Percentiles rank a stretch among this genome's conserved stretches.
phyloP scores from a whole-genome alignment of 2,888 invertebrate species.

The Plutella xylostella region DNA sequence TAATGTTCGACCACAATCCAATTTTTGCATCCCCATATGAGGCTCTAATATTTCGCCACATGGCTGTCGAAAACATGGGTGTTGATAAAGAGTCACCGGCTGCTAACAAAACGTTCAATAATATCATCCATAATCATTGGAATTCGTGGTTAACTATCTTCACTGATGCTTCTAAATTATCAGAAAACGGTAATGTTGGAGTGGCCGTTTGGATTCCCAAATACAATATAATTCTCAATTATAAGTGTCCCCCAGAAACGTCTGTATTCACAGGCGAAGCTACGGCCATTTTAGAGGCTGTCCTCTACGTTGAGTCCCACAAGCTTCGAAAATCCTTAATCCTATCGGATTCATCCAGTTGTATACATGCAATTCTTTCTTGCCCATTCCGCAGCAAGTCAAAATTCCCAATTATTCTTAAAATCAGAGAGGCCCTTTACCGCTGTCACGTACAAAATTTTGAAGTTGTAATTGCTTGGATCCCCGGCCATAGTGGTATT shows the following conservation, averaged over 20 bases:
- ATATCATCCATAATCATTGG: too few relatives aligned
- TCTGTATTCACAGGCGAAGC: neutral
- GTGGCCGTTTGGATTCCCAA: neutral
- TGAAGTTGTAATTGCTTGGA: neutral
- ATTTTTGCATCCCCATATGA: too few relatives aligned
- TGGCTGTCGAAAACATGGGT: too few relatives aligned
- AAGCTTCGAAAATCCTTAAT: neutral
- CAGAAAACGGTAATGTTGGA: neutral
- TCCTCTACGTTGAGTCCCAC: neutral
- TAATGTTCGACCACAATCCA: too few relatives aligned
- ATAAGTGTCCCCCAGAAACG: neutral
- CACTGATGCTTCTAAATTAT: neutral
- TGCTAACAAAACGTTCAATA: too few relatives aligned
- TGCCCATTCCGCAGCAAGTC: neutral
- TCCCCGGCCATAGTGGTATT: slow-evolving; percentile 7
- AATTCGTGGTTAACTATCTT: too few relatives aligned
- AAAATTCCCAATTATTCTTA: neutral
- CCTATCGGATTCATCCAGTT: neutral
- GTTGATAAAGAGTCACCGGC: too few relatives aligned
- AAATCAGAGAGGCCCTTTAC: neutral
- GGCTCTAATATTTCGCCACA: too few relatives aligned
- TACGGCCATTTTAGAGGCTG: neutral
- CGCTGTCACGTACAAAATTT: neutral
- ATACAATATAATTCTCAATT: neutral
- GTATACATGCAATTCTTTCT: neutral